Percentiles rank a stretch among this genome's conserved stretches.
Conservation (phyloP, 2,113 vertebrate species). For the Colaptes auratus region DNA sequence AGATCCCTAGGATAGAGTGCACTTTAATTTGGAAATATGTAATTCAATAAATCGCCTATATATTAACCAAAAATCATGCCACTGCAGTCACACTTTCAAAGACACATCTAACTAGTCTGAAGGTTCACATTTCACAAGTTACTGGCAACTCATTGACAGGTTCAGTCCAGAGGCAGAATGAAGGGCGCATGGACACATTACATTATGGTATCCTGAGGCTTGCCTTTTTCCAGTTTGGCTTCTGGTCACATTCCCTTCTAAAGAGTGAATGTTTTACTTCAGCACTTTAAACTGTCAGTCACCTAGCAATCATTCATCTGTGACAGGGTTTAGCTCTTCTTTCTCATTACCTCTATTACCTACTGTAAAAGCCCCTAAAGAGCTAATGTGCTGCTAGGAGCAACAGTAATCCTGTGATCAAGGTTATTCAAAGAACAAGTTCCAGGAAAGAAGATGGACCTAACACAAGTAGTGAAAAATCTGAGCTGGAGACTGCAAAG, state of each 20-base stretch:
- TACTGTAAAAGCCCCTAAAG: neutral
- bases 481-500: neutral
- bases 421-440: neutral
- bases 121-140: neutral
- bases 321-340: neutral
- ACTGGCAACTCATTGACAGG: neutral
- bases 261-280: neutral
- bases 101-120: neutral
- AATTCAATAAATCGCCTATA: neutral
- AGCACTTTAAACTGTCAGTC: neutral
- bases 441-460: accelerated
- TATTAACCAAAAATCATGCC: neutral
- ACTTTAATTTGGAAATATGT: neutral
- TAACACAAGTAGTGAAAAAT: neutral
- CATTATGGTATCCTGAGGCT: neutral
- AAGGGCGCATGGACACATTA: neutral
- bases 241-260: neutral
- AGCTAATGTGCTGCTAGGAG: neutral
- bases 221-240: neutral
- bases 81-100: neutral
- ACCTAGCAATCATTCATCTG: neutral
- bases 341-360: neutral
- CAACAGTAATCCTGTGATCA: accelerated
- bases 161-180: neutral
- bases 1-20: neutral